Conservation (phyloP, 2,888 invertebrate genomes). For the Brachynemurus nebulosus region DNA sequence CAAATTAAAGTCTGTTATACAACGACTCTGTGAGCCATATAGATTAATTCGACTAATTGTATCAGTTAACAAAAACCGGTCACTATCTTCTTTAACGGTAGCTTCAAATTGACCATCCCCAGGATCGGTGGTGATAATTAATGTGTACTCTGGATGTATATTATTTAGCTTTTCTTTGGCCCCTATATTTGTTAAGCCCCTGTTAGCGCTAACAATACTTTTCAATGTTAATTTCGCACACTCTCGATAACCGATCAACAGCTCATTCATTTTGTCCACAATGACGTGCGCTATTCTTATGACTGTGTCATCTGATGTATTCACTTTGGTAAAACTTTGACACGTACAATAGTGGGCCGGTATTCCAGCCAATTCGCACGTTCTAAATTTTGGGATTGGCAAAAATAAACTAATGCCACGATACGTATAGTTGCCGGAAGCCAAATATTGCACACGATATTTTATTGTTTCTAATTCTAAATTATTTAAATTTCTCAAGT, state of each 20-base stretch:
- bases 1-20: conserved; percentile 57
- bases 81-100: conserved; percentile 37
- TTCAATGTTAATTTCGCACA: conserved; percentile 51
- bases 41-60: conserved; percentile 64
- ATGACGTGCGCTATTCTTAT: conserved; percentile 44
- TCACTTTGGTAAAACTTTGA: conserved; percentile 46
- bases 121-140: conserved; percentile 49
- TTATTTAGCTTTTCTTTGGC: conserved; percentile 27
- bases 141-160: conserved; percentile 44
- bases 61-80: conserved; percentile 44
- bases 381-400: conserved; percentile 53
- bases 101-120: conserved; percentile 67
- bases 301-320: conserved; percentile 38
- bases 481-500: conserved; percentile 43
- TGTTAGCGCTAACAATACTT: conserved; percentile 50
- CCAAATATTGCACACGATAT: conserved; percentile 30
- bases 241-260: conserved; percentile 43
- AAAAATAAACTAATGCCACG: conserved; percentile 65
- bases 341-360: conserved; percentile 83
- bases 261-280: conserved; percentile 48
- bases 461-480: conserved; percentile 31
- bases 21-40: conserved; percentile 68
- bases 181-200: conserved; percentile 32
- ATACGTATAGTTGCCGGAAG: not conserved
- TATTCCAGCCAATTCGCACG: conserved; percentile 64